Conservation (phyloP, 2,888 invertebrate genomes). For the Himalopsyche kuldschensis region DNA sequence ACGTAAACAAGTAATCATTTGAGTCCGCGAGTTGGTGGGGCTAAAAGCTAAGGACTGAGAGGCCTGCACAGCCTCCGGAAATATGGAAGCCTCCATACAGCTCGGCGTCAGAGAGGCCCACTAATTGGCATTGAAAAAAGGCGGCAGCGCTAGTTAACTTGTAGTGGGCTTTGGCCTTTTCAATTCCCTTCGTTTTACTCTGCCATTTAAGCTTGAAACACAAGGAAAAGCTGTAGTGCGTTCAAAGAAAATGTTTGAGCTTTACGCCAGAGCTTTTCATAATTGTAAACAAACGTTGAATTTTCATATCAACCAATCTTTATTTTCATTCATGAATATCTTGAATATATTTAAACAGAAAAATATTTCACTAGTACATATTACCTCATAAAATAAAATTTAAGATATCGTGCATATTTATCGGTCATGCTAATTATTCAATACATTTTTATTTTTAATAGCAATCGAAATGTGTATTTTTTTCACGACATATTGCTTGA, state of each 20-base stretch:
- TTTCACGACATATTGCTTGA: too few species aligned
- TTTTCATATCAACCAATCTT: background rate
- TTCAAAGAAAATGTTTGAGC: background rate
- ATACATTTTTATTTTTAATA: too few species aligned
- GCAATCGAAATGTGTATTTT: too few species aligned
- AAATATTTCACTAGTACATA: too few species aligned
- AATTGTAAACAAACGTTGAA: background rate
- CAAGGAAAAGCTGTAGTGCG: background rate
- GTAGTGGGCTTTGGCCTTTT: constrained; percentile 32
- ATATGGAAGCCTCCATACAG: background rate
- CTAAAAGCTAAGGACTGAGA: constrained; percentile 10
- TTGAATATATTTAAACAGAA: too few species aligned
- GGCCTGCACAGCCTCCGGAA: background rate
- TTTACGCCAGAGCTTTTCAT: background rate
- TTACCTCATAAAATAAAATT: too few species aligned
- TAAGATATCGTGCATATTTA: too few species aligned
- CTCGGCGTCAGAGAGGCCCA: constrained; percentile 50
- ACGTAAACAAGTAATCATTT: constrained; percentile 10
- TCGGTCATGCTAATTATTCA: too few species aligned
- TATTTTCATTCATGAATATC: too few species aligned
- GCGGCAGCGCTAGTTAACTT: constrained; percentile 44
- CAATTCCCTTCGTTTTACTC: constrained; percentile 2
- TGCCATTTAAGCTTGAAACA: constrained; percentile 3
- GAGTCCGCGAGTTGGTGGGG: constrained; percentile 25
- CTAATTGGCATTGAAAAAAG: constrained; percentile 66